Evolutionary conservation across 1,140 invertebrate species (phyloP).

Genomic region (Trichomalopsis sarcophagae): DNA sequence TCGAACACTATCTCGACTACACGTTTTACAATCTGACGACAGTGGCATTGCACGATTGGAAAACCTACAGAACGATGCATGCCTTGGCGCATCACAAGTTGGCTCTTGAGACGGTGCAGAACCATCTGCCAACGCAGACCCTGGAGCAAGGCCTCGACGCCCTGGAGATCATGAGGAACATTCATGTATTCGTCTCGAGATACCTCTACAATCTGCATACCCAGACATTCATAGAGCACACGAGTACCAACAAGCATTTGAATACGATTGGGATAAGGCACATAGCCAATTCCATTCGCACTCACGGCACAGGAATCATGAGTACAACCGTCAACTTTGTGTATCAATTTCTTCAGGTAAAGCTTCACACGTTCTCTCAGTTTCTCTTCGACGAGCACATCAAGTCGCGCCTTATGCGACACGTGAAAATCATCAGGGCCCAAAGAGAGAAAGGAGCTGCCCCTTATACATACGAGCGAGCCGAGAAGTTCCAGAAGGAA

Average conservation of each 20-base stretch:
- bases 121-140: conserved; percentile 96
- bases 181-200: conserved; percentile 94
- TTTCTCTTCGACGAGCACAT: conserved; percentile 99
- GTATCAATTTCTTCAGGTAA: conserved; percentile 96
- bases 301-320: conserved; percentile 98
- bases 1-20: conserved; percentile 93
- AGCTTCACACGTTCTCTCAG: conserved; percentile 96
- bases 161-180: conserved; percentile 97
- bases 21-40: conserved; percentile 99
- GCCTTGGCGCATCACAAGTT: conserved; percentile 92
- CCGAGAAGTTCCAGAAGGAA: conserved; percentile 95
- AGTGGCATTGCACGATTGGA: conserved; percentile 97
- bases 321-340: conserved; percentile 98
- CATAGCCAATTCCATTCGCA: conserved; percentile 97
- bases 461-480: conserved; percentile 89
- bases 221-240: conserved; percentile 96
- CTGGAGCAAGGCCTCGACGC: conserved; percentile 98
- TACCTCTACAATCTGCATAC: conserved; percentile 98
- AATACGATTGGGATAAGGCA: conserved; percentile 97
- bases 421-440: conserved; percentile 80
- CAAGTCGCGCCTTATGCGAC: conserved; percentile 94
- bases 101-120: conserved; percentile 87
- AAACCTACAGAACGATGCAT: conserved; percentile 93
- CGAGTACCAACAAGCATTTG: conserved; percentile 94
- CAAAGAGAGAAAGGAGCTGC: conserved; percentile 71